Evolutionary conservation across 2,888 invertebrate genomes (phyloP).

Genomic region (Drosophila atripex): DNA sequence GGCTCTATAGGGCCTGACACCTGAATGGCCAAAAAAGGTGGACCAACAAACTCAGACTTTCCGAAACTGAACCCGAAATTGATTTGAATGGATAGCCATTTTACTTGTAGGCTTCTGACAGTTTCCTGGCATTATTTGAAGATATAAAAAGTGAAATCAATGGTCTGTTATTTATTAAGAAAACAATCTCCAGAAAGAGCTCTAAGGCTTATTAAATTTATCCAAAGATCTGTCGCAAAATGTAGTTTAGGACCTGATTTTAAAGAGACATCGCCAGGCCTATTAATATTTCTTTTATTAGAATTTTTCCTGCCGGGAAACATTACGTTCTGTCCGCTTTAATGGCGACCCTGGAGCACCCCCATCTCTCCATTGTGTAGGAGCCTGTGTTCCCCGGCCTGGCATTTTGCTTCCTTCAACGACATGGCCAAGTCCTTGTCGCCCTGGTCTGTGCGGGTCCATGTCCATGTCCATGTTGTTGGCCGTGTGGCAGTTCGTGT

Average conservation of each 20-base stretch:
- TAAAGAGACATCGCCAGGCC: neutral
- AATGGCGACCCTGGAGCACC: conserved; percentile 22
- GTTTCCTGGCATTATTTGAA: too few species aligned
- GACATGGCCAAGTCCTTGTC: conserved; percentile 13
- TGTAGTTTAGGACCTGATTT: neutral
- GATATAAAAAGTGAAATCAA: neutral
- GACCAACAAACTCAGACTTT: conserved; percentile 8
- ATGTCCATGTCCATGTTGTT: conserved; percentile 28
- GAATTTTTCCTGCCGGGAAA: conserved; percentile 8
- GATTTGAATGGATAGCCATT: conserved; percentile 12
- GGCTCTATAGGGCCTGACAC: neutral
- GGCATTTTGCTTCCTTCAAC: conserved; percentile 13
- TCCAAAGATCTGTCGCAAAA: neutral
- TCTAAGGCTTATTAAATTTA: neutral
- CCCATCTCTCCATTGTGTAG: conserved; percentile 19
- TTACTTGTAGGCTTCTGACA: neutral
- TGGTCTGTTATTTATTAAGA: neutral
- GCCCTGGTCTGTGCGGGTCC: conserved; percentile 1
- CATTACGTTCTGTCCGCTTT: conserved; percentile 29
- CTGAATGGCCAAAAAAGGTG: conserved; percentile 5
- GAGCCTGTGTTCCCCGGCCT: conserved; percentile 12
- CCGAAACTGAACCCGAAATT: conserved; percentile 18
- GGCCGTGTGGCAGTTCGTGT: conserved; percentile 36
- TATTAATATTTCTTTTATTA: conserved; percentile 8
- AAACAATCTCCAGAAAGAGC: too few species aligned